phyloP scores from a whole-genome alignment of 53 echinoderm and acorn worm species.

The Pentamera pediparva region DNA sequence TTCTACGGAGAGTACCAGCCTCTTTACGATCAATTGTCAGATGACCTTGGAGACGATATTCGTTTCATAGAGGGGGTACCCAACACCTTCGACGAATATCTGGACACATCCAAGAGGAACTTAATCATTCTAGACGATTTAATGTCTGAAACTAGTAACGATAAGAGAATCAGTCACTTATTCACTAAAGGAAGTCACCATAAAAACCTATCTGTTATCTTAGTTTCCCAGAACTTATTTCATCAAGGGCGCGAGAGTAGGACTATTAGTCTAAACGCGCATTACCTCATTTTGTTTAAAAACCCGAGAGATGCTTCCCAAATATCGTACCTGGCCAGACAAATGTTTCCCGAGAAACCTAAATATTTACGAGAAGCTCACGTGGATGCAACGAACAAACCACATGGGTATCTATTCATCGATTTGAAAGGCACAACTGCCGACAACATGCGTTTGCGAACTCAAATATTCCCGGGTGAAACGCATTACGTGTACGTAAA shows the following conservation, averaged over 20 bases:
- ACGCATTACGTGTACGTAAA: constrained; percentile 45
- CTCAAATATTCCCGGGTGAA: constrained; percentile 58
- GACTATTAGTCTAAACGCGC: constrained; percentile 71
- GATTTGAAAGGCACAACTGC: constrained; percentile 60
- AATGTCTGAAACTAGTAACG: constrained; percentile 46
- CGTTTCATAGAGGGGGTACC: constrained; percentile 66
- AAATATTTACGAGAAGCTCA: constrained; percentile 65
- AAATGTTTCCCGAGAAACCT: constrained; percentile 59
- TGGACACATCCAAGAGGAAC: constrained; percentile 40
- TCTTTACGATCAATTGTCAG: constrained; percentile 41
- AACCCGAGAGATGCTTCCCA: constrained; percentile 71
- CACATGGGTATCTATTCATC: constrained; percentile 67
- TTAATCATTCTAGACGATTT: constrained; percentile 74
- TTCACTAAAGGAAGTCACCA: constrained; percentile 82
- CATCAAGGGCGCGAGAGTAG: constrained; percentile 64
- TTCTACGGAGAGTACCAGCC: constrained; percentile 76
- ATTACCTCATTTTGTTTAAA: constrained; percentile 71
- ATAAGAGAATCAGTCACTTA: constrained; percentile 42
- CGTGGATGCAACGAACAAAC: constrained; percentile 51
- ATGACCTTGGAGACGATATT: constrained; percentile 24
- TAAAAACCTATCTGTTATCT: constrained; percentile 68
- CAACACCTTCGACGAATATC: constrained; percentile 31
- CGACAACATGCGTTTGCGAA: constrained; percentile 49
- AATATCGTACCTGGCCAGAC: constrained; percentile 59
- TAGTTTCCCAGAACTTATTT: constrained; percentile 77